These are phyloP conservation scores for Azorinus chamasolen DNA, from an alignment of 2,888 invertebrate species.

Conservation along the genomic window DNA sequence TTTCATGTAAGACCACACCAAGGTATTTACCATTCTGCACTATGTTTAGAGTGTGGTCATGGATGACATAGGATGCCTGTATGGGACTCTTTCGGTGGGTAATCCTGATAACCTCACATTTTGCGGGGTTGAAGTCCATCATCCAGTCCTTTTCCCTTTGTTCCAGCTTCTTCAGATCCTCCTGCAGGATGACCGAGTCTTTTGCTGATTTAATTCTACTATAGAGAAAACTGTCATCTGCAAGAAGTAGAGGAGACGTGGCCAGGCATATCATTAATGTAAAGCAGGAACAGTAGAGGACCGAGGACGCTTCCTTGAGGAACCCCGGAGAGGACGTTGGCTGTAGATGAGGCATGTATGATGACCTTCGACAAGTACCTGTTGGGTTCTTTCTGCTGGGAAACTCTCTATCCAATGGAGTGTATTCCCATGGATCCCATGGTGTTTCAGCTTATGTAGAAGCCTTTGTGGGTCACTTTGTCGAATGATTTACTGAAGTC, in stretches of 20 bases:
- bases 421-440: constrained; percentile 30
- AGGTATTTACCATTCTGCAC: constrained; percentile 37
- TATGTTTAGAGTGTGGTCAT: constrained; percentile 17
- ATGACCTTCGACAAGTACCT: constrained; percentile 39
- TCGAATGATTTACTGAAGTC: constrained; percentile 51
- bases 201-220: no score
- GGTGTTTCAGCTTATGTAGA: constrained; percentile 32
- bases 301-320: constrained; percentile 59
- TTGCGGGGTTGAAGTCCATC: constrained; percentile 33
- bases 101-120: constrained; percentile 40
- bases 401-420: constrained; percentile 47
- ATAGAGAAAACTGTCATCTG: background rate
- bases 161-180: background rate
- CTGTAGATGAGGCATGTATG: constrained; percentile 20
- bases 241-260: constrained; percentile 23
- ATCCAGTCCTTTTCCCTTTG: constrained; percentile 8
- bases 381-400: constrained; percentile 33
- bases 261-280: constrained; percentile 61
- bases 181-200: no score
- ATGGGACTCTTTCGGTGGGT: constrained; percentile 10
- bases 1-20: constrained; percentile 37
- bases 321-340: constrained; percentile 53
- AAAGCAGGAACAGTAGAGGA: constrained; percentile 62
- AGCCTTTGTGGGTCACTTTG: no score
- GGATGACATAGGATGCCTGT: no score